Conservation (phyloP, 2,888 invertebrate genomes). For the Drosophila cyrtoloma region DNA sequence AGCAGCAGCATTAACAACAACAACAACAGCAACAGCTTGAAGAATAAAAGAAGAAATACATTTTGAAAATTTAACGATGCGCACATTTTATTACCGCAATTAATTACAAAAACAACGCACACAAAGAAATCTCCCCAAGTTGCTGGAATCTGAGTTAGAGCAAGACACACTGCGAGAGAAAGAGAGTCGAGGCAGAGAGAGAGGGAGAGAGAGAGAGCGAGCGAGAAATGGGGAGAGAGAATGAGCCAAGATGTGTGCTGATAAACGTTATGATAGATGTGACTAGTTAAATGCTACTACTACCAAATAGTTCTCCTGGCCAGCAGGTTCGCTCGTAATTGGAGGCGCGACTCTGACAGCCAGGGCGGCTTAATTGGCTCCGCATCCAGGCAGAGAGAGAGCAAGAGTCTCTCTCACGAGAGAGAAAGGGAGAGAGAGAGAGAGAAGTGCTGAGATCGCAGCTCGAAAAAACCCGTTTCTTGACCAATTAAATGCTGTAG, state of each 20-base stretch:
- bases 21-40: slow-evolving; percentile 11
- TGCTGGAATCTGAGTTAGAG: slow-evolving; percentile 51
- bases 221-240: slow-evolving; percentile 8
- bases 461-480: slow-evolving; percentile 55
- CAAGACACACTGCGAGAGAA: slow-evolving; percentile 12
- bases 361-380: slow-evolving; percentile 67
- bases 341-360: slow-evolving; percentile 74
- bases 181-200: slow-evolving; percentile 3
- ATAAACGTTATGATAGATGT: slow-evolving; percentile 80
- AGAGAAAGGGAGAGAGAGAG: background rate
- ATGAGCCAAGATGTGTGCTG: slow-evolving; percentile 48
- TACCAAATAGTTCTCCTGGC: slow-evolving; percentile 72
- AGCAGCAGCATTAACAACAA: background rate
- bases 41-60: slow-evolving; percentile 71
- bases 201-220: slow-evolving; percentile 8
- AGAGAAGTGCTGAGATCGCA: slow-evolving; percentile 6
- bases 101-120: slow-evolving; percentile 81
- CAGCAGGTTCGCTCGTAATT: slow-evolving; percentile 60
- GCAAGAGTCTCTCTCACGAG: background rate
- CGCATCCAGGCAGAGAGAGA: background rate
- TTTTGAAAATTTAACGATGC: slow-evolving; percentile 82
- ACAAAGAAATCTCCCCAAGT: slow-evolving; percentile 62
- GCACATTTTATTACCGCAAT: slow-evolving; percentile 84
- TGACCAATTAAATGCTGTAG: slow-evolving; percentile 71
- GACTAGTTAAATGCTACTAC: slow-evolving; percentile 81